Conservation (phyloP, 1,140 invertebrate genomes). For the Bombus soroeensis region DNA sequence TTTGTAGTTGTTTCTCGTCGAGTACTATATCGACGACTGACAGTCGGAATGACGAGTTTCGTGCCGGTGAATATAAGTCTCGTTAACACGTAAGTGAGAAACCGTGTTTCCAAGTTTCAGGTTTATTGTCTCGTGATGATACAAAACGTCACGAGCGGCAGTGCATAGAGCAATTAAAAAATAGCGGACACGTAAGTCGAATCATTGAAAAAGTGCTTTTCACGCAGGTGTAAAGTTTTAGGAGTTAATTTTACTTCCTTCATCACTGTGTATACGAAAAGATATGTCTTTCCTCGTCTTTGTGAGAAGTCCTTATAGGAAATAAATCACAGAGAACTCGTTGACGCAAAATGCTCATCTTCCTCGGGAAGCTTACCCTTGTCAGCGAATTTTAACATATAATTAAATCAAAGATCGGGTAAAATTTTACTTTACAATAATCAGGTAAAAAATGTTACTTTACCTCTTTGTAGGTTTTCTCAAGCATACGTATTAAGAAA, state of each 20-base stretch:
- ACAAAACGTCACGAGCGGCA: neutral
- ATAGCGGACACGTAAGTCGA: neutral
- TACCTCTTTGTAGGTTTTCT: too few species aligned
- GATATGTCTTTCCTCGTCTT: too few species aligned
- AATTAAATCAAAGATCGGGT: too few species aligned
- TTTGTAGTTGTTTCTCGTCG: too few species aligned
- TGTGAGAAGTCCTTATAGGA: neutral
- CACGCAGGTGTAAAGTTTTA: too few species aligned
- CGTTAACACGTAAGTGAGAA: slow-evolving; percentile 17
- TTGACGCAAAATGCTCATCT: too few species aligned
- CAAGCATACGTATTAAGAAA: too few species aligned
- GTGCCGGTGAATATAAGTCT: neutral
- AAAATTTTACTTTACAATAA: too few species aligned
- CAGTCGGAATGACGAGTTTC: neutral
- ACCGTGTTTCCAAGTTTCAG: neutral
- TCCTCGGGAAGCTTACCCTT: too few species aligned
- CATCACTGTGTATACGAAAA: neutral
- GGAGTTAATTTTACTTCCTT: neutral
- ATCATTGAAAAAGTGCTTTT: neutral
- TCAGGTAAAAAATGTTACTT: too few species aligned
- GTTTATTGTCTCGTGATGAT: slow-evolving; percentile 10
- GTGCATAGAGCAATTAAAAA: neutral
- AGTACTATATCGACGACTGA: neutral
- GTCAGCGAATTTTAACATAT: too few species aligned
- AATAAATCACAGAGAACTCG: too few species aligned